Evolutionary conservation across 2,797 vertebrate species (phyloP), one percentile per base, ranked within the genome.

Genomic region (Rhinatrema bivittatum): DNA sequence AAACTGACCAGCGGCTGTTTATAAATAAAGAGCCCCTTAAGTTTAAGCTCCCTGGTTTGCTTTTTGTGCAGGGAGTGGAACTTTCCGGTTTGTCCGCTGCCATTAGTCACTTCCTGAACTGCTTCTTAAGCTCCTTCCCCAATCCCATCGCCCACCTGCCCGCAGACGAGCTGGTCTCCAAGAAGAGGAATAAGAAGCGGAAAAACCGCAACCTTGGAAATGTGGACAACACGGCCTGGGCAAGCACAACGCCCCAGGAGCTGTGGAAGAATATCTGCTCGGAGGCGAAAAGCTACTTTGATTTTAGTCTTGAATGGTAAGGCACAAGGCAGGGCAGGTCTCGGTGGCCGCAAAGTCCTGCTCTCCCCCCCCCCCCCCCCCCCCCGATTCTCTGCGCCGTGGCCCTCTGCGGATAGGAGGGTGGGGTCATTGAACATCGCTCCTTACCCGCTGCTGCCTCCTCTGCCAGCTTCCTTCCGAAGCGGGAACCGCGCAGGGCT

Each of bases 91-190:
- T 99, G 13, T 99, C 96, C 0, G 93, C 93, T 0, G 94, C 96
- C 47, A 95, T 99, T 50, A 98, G 95, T 73, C 96, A 97, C 72
- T 99, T 97, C 81, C 85, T 99, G 30, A 99, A 99, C 64, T 98
- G 95, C 77, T 94, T 98, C 59, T 74, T 99, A 62, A 97, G 94
- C 79, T 94, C 94, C 56, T 99, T 91, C 68, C 86, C 91, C 2
- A 97, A 98, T 5, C 90, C 94, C 0, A 86, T 98, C 14, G 91
- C 93, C 48, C 95, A 98, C 67, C 84, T 98, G 33, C 93, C 94
- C 0, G 82, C 87, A 0, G 94, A 97, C 2, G 95, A 98, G 78
- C 84, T 98, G 41, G 85, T 94, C 58, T 97, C 95, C 3, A 94
- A 93, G 42, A 95, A 90, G 51, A 96, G 93, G 67, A 98, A 74